Conservation (phyloP, 1,140 invertebrate species). For the Homarus americanus region DNA sequence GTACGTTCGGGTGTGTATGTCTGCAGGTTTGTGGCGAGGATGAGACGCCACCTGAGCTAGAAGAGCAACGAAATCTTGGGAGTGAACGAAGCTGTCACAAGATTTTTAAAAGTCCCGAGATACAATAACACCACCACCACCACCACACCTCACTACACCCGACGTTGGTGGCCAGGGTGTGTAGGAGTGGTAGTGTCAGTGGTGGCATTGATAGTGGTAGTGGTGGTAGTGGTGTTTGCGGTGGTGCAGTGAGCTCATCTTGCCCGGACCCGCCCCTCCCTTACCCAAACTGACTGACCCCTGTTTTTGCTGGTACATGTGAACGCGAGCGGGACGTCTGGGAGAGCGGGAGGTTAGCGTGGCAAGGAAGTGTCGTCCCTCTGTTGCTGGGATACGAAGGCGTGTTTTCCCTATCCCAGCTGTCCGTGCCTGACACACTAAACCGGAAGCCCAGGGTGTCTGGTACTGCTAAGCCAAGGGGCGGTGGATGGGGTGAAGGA, state of each 20-base stretch:
- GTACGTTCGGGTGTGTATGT: conserved; percentile 6
- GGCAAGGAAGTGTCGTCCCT: neutral
- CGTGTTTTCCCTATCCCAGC: neutral
- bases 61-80: too few relatives aligned
- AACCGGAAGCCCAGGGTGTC: neutral
- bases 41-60: too few relatives aligned
- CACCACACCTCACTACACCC: too few relatives aligned
- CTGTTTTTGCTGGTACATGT: conserved; percentile 4
- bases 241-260: too few relatives aligned
- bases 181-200: neutral
- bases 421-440: neutral
- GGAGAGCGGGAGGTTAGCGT: neutral
- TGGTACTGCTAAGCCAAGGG: neutral
- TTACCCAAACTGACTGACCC: too few relatives aligned
- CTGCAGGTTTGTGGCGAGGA: neutral
- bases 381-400: neutral
- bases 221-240: neutral
- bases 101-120: too few relatives aligned
- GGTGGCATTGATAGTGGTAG: neutral
- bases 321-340: neutral
- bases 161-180: too few relatives aligned
- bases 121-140: too few relatives aligned
- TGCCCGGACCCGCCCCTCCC: too few relatives aligned
- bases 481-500: neutral
- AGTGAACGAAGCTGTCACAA: too few relatives aligned